phyloP scores from a whole-genome alignment of 2,888 invertebrate genomes.

The Sialis lutaria region DNA sequence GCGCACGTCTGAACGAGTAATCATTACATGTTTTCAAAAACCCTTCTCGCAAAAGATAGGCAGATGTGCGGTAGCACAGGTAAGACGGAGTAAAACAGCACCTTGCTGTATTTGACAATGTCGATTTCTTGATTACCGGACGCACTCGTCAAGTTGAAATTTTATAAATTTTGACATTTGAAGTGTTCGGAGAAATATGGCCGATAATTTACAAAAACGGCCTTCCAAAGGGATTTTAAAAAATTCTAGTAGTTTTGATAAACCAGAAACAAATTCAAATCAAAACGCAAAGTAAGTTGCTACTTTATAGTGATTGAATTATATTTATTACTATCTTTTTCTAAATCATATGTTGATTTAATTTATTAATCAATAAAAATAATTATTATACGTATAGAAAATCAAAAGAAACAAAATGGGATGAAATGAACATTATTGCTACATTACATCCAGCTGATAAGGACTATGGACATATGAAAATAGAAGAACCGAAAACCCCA shows the following conservation, averaged over 20 bases:
- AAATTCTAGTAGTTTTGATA: conserved; percentile 81
- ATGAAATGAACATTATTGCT: conserved; percentile 97
- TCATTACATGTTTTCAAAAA: no score
- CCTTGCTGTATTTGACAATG: not conserved
- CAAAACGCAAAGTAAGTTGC: conserved; percentile 17
- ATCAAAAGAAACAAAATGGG: conserved; percentile 62
- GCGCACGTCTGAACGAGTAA: no score
- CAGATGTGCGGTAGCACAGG: no score
- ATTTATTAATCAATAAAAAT: not conserved
- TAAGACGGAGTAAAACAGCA: no score
- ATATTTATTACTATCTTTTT: not conserved
- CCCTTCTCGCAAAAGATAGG: no score
- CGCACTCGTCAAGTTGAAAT: not conserved
- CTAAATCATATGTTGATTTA: not conserved
- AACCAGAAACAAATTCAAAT: conserved; percentile 23
- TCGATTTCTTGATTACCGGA: not conserved
- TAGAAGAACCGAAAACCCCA: conserved; percentile 96
- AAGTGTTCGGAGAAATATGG: conserved; percentile 27
- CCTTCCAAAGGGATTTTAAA: conserved; percentile 85
- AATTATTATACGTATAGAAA: conserved; percentile 1
- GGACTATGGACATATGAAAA: conserved; percentile 99
- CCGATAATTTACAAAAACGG: conserved; percentile 66
- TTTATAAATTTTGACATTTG: not conserved
- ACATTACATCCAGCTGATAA: conserved; percentile 96
- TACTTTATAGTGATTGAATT: not conserved